A percentile compares a stretch with the other conserved stretches of the same genome.
These are phyloP conservation scores for Cyphomyrmex costatus DNA, from an alignment of 1,140 invertebrate genomes.

Conservation along the genomic window DNA sequence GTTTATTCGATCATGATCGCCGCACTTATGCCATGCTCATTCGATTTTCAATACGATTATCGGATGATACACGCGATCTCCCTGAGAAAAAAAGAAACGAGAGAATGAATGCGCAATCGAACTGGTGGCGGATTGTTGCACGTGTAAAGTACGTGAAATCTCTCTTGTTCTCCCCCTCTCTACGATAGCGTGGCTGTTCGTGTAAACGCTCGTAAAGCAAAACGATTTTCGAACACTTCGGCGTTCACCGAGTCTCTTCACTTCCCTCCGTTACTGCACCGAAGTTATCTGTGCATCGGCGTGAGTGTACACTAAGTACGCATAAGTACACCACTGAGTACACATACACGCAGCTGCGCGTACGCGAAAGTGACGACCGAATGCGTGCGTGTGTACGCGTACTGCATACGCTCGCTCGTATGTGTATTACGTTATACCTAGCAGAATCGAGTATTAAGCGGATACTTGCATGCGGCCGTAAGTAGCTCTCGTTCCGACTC, in stretches of 20 bases:
- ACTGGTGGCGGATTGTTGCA: not conserved
- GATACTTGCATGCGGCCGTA: conserved; percentile 75
- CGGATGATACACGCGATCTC: not conserved
- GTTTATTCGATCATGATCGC: not conserved
- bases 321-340: conserved; percentile 65
- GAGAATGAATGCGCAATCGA: not conserved
- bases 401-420: not conserved
- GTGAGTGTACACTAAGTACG: conserved; percentile 76
- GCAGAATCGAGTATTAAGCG: conserved; percentile 74
- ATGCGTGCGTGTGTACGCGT: not conserved
- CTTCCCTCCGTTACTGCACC: conserved; percentile 14
- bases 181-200: conserved; percentile 44
- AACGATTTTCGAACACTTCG: conserved; percentile 77
- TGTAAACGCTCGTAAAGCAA: conserved; percentile 76
- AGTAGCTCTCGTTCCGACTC: conserved; percentile 69
- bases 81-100: not conserved
- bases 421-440: conserved; percentile 40
- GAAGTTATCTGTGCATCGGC: conserved; percentile 79
- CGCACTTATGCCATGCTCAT: not conserved
- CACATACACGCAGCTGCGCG: conserved; percentile 26
- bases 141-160: conserved; percentile 29
- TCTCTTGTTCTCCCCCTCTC: conserved; percentile 25
- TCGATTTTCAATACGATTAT: not conserved
- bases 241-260: conserved; percentile 73
- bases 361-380: not conserved